Conservation (phyloP, 2,888 invertebrate species). For the Netelia melanura region DNA sequence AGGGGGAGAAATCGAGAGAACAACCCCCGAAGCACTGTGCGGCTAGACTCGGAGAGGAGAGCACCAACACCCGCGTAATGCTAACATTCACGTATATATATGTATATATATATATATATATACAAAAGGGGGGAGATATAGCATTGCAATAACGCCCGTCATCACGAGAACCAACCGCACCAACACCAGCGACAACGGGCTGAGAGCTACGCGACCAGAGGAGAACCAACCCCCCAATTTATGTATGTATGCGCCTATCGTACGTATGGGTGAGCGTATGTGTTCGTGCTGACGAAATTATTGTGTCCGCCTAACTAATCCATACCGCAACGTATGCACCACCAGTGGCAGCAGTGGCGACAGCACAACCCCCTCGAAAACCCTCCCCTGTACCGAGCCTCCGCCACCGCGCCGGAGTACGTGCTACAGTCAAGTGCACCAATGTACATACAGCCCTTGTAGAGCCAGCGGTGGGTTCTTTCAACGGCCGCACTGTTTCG, state of each 20-base stretch:
- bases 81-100: conserved; percentile 25
- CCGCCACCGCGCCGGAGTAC: conserved; percentile 78
- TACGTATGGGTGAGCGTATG: conserved; percentile 16
- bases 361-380: conserved; percentile 59
- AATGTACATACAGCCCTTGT: conserved; percentile 70
- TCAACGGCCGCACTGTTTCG: conserved; percentile 58
- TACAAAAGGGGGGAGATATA: conserved; percentile 23
- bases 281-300: conserved; percentile 78
- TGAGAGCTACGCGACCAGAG: conserved; percentile 55
- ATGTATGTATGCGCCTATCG: conserved; percentile 73
- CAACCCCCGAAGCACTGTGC: conserved; percentile 67
- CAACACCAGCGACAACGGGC: conserved; percentile 54
- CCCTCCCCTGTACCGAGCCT: conserved; percentile 68
- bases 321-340: conserved; percentile 82
- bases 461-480: conserved; percentile 58
- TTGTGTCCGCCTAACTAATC: conserved; percentile 83
- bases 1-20: conserved; percentile 64
- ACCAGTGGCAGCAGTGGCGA: conserved; percentile 44
- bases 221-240: conserved; percentile 63
- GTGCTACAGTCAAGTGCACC: conserved; percentile 83
- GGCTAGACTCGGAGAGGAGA: conserved; percentile 67
- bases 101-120: conserved; percentile 22
- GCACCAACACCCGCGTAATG: conserved; percentile 45
- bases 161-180: conserved; percentile 68
- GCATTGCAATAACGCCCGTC: conserved; percentile 55